Base-by-base conservation (phyloP, 2,888 invertebrate species). In the Epsilonema sp. region DNA sequence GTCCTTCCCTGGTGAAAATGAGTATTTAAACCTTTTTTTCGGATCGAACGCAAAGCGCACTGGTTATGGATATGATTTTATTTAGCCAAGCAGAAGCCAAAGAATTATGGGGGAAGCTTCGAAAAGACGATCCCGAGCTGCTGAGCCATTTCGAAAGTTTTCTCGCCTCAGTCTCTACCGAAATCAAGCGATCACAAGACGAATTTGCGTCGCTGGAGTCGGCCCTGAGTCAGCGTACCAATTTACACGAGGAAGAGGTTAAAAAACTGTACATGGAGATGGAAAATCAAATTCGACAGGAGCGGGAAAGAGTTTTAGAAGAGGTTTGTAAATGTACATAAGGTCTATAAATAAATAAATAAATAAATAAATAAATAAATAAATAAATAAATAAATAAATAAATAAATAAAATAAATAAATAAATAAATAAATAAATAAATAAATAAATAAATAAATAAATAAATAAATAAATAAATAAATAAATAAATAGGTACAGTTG, bases 191-290 rank as follows among this genome's bases (percentile, higher is more conserved):
- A 44, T 60, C 64, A 1, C 62, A 63, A 31, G 53, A 53, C 2
- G 69, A 71, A 44, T 63, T 63, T 49, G 54, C 57, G 26, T 58
- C 57, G 1, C 52, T 71, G 44, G 67, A 70, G 49, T 52, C 58
- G 16, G 66, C 64, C 16, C 52, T 69, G 22, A 60, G 60, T 52
- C 63, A 60, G 67, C 67, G 31, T 4, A 37, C 16, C 13, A 5
- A 5, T 11, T 3, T 37, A 1, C 66, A 69, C 53, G 67, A 69
- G 49, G 62, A 66, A 41, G 66, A 70, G 56, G 63, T 72, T 20
- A 59, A 62, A 49, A 63, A 61, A 50, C 56, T 72, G 5, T 71
- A 70, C 51, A 70, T 70, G 52, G 72, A 71, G 53, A 71, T 71
- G 70, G 72, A 72, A 52, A 54, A 56, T 8, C 70, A 71, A 52